A percentile compares a stretch with the other conserved stretches of the same genome.
Evolutionary conservation across 2,888 invertebrate genomes (phyloP).

Genomic region (Caenorhabditis imperialis): DNA sequence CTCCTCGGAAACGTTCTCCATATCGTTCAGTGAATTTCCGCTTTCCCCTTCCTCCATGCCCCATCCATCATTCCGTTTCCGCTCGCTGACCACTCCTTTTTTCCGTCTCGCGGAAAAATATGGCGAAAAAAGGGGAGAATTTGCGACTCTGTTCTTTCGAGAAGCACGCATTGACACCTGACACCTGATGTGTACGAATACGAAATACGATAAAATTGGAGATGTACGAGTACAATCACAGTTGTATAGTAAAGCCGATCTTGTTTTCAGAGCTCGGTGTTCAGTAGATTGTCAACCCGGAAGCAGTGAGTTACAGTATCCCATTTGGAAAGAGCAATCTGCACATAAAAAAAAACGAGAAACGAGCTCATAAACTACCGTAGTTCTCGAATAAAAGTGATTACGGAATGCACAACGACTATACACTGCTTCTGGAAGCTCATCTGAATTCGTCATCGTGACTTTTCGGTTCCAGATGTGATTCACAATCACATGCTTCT

Average conservation of each 20-base stretch:
- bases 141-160: neutral
- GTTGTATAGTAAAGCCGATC: too few species aligned
- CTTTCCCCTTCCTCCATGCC: neutral
- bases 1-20: too few species aligned
- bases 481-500: conserved; percentile 1
- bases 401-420: too few species aligned
- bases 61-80: conserved; percentile 1
- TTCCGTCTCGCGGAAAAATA: neutral
- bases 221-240: neutral
- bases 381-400: too few species aligned
- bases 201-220: neutral
- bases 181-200: neutral
- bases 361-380: conserved; percentile 25
- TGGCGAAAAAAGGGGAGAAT: neutral
- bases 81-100: conserved; percentile 3
- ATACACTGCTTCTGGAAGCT: neutral
- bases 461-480: conserved; percentile 1
- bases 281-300: too few species aligned
- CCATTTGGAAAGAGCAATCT: neutral
- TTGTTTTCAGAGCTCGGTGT: too few species aligned
- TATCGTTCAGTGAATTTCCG: too few species aligned
- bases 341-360: neutral
- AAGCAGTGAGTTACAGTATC: neutral
- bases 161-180: neutral
- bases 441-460: conserved; percentile 8